phyloP scores from a whole-genome alignment of 2,888 invertebrate species.

The Hipparchia sbordonii region DNA sequence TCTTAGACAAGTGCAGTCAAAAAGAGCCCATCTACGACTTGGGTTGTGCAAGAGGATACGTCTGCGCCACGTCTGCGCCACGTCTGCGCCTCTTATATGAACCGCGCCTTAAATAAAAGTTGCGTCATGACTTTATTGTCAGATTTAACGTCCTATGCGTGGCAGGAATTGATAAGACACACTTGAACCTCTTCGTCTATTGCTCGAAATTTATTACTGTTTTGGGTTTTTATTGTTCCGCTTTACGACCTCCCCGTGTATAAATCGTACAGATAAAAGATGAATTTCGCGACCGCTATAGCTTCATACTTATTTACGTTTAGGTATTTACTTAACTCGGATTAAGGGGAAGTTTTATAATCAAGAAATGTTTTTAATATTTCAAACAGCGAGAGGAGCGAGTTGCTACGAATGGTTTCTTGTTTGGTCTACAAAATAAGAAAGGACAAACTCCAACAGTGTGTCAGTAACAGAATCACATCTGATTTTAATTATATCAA shows the following conservation, averaged over 20 bases:
- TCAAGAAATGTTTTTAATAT: not conserved
- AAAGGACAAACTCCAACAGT: too few species aligned
- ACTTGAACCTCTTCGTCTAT: slow-evolving; percentile 82
- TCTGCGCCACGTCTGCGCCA: not conserved
- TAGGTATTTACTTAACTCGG: slow-evolving; percentile 36
- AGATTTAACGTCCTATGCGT: slow-evolving; percentile 72
- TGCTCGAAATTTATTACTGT: slow-evolving; percentile 83
- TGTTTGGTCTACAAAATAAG: too few species aligned
- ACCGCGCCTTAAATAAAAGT: slow-evolving; percentile 27
- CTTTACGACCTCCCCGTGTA: slow-evolving; percentile 82
- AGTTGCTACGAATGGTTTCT: too few species aligned
- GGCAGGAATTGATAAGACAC: slow-evolving; percentile 82
- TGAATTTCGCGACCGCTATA: slow-evolving; percentile 79
- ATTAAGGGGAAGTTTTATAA: slow-evolving; percentile 2
- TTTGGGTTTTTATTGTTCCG: slow-evolving; percentile 84
- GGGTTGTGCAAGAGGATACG: not conserved
- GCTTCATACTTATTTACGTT: slow-evolving; percentile 59
- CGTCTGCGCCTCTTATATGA: not conserved
- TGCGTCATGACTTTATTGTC: slow-evolving; percentile 78
- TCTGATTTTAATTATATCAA: too few species aligned
- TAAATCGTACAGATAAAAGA: slow-evolving; percentile 82
- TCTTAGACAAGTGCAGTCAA: too few species aligned
- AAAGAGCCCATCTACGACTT: too few species aligned
- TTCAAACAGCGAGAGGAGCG: too few species aligned
- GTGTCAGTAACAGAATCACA: too few species aligned